These are phyloP conservation scores for Lasioglossum villosulum DNA, from an alignment of 2,888 invertebrate species.

Conservation along the genomic window DNA sequence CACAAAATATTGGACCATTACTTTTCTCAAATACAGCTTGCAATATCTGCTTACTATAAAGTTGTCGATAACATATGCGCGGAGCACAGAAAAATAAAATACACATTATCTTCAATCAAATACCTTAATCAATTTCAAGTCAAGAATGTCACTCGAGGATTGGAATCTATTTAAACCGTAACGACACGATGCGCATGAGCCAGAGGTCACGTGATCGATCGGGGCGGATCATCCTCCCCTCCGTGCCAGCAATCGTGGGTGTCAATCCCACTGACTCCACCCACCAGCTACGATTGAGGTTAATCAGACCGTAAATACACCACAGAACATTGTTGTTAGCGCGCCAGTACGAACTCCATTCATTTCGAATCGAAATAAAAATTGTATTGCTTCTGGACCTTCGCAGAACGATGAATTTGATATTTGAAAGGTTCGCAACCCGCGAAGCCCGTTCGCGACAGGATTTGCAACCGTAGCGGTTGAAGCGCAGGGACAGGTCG, in stretches of 20 bases:
- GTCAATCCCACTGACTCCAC: neutral
- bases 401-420: neutral
- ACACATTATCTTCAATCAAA: neutral
- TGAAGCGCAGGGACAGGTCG: neutral
- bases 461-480: neutral
- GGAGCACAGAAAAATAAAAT: neutral
- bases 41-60: neutral
- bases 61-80: neutral
- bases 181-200: neutral
- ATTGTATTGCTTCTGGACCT: neutral
- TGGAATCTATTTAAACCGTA: neutral
- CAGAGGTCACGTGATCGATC: constrained; percentile 1
- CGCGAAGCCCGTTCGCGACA: neutral
- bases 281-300: neutral
- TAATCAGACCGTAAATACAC: neutral
- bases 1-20: neutral
- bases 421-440: no score
- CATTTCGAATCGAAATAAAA: neutral
- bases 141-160: neutral
- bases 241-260: neutral
- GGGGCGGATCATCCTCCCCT: neutral
- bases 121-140: neutral
- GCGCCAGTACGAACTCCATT: neutral
- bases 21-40: neutral
- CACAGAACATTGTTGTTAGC: neutral